Evolutionary conservation across 2,797 vertebrate genomes (phyloP).

Genomic region (Mastacembelus armatus): DNA sequence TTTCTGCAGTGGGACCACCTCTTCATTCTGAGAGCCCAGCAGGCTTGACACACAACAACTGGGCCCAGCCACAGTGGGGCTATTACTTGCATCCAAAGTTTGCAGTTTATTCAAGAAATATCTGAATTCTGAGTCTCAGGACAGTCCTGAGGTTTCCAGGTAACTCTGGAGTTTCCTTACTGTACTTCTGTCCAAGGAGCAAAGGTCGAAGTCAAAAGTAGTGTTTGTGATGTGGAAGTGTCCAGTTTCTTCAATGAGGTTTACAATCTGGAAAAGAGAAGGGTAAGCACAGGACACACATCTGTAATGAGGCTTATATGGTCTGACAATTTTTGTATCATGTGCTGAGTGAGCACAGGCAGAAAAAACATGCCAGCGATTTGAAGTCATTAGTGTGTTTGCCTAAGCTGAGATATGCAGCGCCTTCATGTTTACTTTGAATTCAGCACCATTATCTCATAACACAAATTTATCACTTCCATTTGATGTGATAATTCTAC

Average conservation of each 20-base stretch:
- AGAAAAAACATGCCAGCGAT: too few species aligned
- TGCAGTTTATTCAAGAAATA: constrained; percentile 63
- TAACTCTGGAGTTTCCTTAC: constrained; percentile 99
- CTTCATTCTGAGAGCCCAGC: constrained; percentile 26
- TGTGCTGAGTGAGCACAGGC: background rate
- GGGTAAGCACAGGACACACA: background rate
- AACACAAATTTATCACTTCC: too few species aligned
- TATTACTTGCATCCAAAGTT: constrained; percentile 75
- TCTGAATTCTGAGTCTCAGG: constrained; percentile 83
- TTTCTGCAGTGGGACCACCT: constrained; percentile 44
- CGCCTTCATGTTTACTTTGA: too few species aligned
- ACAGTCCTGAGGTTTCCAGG: constrained; percentile 92
- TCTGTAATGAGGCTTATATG: background rate
- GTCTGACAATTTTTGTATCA: too few species aligned
- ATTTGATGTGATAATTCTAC: too few species aligned
- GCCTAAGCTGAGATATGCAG: too few species aligned
- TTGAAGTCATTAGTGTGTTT: too few species aligned
- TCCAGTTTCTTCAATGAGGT: constrained; percentile 99
- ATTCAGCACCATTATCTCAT: too few species aligned
- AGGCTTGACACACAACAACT: constrained; percentile 66
- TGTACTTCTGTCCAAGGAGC: constrained; percentile 97
- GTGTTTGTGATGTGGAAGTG: constrained; percentile 99
- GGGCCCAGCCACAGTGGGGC: constrained; percentile 74
- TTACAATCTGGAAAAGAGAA: constrained; percentile 90
- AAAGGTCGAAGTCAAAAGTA: constrained; percentile 99